Evolutionary conservation across 2,113 vertebrate species (phyloP).

Genomic region (Athene noctua): DNA sequence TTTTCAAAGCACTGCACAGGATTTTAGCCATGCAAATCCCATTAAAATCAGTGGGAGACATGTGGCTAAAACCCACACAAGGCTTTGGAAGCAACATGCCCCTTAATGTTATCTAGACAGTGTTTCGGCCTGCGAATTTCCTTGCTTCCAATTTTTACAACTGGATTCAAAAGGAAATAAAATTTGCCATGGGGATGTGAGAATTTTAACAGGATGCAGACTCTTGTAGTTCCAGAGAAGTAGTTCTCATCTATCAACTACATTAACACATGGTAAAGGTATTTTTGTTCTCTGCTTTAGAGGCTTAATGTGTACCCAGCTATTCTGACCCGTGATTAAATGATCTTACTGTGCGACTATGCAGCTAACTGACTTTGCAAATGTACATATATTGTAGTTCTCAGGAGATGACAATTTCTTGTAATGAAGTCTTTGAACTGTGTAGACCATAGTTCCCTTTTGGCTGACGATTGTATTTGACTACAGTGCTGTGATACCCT

Average conservation of each 20-base stretch:
- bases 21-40: slow-evolving; percentile 73
- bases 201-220: slow-evolving; percentile 35
- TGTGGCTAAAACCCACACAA: slow-evolving; percentile 65
- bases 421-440: background rate
- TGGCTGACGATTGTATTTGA: background rate
- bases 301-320: background rate
- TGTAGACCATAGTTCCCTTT: background rate
- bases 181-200: slow-evolving; percentile 45
- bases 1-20: slow-evolving; percentile 65
- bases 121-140: slow-evolving; percentile 53
- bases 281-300: background rate
- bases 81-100: slow-evolving; percentile 61
- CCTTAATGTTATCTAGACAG: slow-evolving; percentile 67
- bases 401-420: background rate
- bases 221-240: background rate
- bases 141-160: slow-evolving; percentile 59
- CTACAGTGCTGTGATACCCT: background rate
- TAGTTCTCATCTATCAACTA: slow-evolving; percentile 4
- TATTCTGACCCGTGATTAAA: background rate
- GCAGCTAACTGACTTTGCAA: background rate
- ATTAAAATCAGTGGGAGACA: slow-evolving; percentile 70
- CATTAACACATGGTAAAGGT: background rate
- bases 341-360: background rate
- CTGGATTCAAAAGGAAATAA: slow-evolving; percentile 57
- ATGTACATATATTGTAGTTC: background rate